Evolutionary conservation across 2,888 invertebrate species (phyloP), one percentile per base, ranked within the genome.

Genomic region (Antitype chi): DNA sequence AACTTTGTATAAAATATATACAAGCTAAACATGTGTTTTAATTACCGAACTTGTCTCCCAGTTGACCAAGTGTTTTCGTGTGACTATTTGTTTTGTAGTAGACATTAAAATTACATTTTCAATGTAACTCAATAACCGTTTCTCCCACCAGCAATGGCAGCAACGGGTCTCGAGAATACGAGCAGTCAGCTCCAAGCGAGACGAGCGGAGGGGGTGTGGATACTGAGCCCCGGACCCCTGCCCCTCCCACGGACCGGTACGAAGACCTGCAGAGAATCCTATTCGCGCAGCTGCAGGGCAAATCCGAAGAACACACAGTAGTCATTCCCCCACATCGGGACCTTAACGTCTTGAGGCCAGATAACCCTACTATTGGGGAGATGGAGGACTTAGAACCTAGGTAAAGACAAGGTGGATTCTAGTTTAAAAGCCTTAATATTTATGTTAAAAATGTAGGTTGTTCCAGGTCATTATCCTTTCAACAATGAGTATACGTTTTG

Each of bases 291-390:
- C 95, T 97, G 72, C 95, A 93, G 69, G 97, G 97, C 69, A 97
- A 97, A 70, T 94, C 95, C 9, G 97, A 97, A 6, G 97, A 97
- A 49, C 95, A 97, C 85, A 90, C 94, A 28, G 97, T 97, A 64
- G 90, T 96, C 5, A 93, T 97, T 67, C 95, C 97, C 55, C 96
- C 97, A 57, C 93, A 96, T 78, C 95, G 96, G 67, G 97, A 97
- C 85, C 96, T 97, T 64, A 97, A 97, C 79, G 93, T 97, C 32
- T 85, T 95, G 78, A 93, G 96, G 73, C 95, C 96, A 2, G 97
- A 97, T 81, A 98, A 98, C 93, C 98, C 98, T 0, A 97, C 97
- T 7, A 96, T 98, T 78, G 98, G 97, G 0, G 97, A 98, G 88
- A 94, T 98, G 93, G 97, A 98, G 90, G 97, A 97, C 64, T 90